phyloP scores from a whole-genome alignment of 2,113 vertebrate genomes.

The Planiliza haematocheilus region DNA sequence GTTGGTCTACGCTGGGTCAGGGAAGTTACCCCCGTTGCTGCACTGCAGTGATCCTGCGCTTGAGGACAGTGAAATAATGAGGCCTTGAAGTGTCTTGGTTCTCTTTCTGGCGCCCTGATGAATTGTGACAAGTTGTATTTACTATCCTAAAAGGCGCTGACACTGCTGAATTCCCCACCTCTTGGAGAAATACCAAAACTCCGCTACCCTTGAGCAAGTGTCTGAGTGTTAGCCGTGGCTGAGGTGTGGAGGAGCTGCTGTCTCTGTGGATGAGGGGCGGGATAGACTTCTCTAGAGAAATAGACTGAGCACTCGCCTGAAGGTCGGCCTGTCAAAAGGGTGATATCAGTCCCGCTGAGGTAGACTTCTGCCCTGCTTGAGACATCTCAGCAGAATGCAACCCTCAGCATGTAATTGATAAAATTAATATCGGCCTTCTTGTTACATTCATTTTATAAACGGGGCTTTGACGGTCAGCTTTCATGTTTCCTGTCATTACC shows the following conservation, averaged over 20 bases:
- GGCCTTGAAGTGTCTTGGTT: conserved; percentile 63
- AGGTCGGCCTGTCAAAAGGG: conserved; percentile 58
- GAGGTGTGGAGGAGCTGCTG: conserved; percentile 29
- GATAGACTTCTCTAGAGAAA: conserved; percentile 52
- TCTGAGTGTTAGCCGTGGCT: conserved; percentile 11
- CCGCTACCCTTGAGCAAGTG: conserved; percentile 50
- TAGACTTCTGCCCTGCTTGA: conserved; percentile 15
- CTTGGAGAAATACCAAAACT: conserved; percentile 56
- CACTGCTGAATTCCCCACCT: conserved; percentile 51
- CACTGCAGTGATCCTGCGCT: conserved; percentile 46
- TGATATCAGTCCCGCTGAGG: conserved; percentile 42
- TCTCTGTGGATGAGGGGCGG: conserved; percentile 32
- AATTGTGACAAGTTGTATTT: conserved; percentile 77
- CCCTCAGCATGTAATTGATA: conserved; percentile 13
- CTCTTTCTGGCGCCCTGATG: conserved; percentile 59
- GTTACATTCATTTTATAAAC: conserved; percentile 11
- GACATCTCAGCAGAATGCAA: conserved; percentile 13
- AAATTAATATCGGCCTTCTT: conserved; percentile 19
- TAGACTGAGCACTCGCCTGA: conserved; percentile 33
- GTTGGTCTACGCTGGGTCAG: conserved; percentile 14
- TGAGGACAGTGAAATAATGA: conserved; percentile 56
- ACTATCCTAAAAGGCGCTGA: conserved; percentile 74
- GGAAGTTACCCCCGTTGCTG: conserved; percentile 41
- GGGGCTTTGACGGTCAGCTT: conserved; percentile 31
- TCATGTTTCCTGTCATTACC: conserved; percentile 26